Base-by-base conservation (phyloP, 2,113 vertebrate genomes). In the Toxostoma redivivum region DNA sequence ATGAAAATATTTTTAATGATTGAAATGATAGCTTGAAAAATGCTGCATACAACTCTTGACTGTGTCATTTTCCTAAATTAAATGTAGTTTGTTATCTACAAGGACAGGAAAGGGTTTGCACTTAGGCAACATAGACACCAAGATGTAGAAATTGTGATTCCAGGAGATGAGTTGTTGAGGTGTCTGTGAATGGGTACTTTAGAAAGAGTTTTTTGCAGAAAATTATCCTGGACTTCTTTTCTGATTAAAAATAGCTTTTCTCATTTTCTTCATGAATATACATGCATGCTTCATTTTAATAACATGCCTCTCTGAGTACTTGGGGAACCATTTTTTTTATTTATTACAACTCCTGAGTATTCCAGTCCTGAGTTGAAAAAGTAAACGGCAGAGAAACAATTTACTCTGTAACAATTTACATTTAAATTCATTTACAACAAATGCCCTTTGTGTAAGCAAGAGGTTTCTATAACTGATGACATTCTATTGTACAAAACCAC, bases 391-490 rank as follows among this genome's bases (percentile, higher is more conserved):
- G 21, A 58, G 74, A 91, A 92, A 80, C 12, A 87, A 94, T 86
- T 94, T 94, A 54, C 80, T 91, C 38, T 77, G 60, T 45, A 85
- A 65, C 24, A 85, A 90, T 93, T 93, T 88, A 50, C 72, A 85
- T 92, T 94, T 82, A 92, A 94, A 92, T 87, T 94, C 65, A 82
- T 79, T 95, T 91, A 35, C 58, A 90, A 38, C 23, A 72, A 92
- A 53, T 94, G 57, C 21, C 60, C 56, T 94, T 81, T 91, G 23
- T 87, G 25, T 67, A 38, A 92, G 30, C 27, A n/a, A 93, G 73
- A 60, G 7, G 31, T 91, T 94, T 94, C 33, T 37, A 27, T 69
- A 90, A 76, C 35, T 65, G 54, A 54, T 95, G 73, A 85, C 44
- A 88, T 69, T 86, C 61, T 77, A 6, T 83, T 96, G 61, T 74